Evolutionary conservation across 2,113 vertebrate genomes (phyloP), one percentile per base, ranked within the genome.

Genomic region (Petrocephalus microphthalmus): DNA sequence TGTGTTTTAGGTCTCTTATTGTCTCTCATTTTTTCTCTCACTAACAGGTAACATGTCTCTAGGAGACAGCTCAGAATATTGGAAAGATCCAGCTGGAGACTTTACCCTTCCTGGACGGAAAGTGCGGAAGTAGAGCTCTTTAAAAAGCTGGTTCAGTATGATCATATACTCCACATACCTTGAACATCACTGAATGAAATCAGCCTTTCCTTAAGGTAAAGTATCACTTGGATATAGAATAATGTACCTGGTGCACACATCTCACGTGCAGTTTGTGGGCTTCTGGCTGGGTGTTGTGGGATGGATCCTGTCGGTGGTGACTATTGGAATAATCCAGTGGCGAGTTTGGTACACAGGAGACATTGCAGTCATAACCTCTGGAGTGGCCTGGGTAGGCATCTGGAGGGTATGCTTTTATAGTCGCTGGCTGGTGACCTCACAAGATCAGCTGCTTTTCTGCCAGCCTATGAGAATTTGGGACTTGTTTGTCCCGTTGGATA

Each of bases 391-490:
- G 93, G 91, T 96, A 42, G 95, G 94, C 20, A 95, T 96, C 90
- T 95, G 96, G 96, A 94, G 94, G 91, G 93, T 90, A 0, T 95
- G 94, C 88, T 96, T 96, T 90, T 92, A 94, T 91, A 95, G 94
- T 67, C 93, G 93, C 8, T 17, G 49, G 67, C 87, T 95, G 6
- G 87, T 8, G 33, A 90, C 71, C 42, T n/a, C 37, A 0, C 94
- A 95, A 88, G 82, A 91, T 29, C 89, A 90, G 45, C 8, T 84
- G 54, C 89, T 90, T 52, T 92, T 89, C 91, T 96, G 95, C 88
- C 91, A 87, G 87, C 60, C 88, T 88, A 93, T 97, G 87, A 45
- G 86, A 84, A 42, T 95, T 57, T 90, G 45, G 1, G 93, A 96
- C 87, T 5, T 78, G 0, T 94, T 96, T 45, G 89, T 94, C 3